Conservation (phyloP, 1,140 invertebrate genomes). For the Cryptotermes secundus region DNA sequence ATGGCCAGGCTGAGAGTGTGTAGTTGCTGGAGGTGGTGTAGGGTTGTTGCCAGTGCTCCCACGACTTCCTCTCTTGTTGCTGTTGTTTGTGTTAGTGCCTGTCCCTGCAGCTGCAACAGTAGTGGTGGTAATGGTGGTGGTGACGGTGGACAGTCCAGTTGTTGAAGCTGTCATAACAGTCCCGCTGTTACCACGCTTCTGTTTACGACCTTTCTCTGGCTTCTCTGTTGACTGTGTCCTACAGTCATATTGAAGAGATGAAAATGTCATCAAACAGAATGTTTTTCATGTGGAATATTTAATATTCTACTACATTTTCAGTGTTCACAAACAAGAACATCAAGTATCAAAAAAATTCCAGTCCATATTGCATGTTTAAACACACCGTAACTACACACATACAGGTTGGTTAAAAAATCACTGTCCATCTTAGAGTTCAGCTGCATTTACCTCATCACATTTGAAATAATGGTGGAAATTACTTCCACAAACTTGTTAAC, state of each 20-base stretch:
- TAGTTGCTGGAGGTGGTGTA: background rate
- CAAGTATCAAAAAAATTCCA: too few species aligned
- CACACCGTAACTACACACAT: too few species aligned
- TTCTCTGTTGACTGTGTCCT: conserved; percentile 52
- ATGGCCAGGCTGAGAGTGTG: conserved; percentile 18
- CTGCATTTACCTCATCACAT: too few species aligned
- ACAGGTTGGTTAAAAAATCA: too few species aligned
- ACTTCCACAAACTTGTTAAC: too few species aligned
- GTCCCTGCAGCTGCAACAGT: conserved; percentile 16
- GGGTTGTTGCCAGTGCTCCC: background rate
- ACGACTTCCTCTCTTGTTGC: conserved; percentile 22
- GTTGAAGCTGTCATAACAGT: conserved; percentile 41
- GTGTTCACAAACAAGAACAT: too few species aligned
- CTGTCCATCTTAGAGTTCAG: too few species aligned
- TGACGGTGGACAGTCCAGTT: background rate
- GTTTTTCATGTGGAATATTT: too few species aligned
- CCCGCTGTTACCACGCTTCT: conserved; percentile 45
- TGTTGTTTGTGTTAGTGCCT: background rate
- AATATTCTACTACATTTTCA: too few species aligned
- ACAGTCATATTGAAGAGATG: conserved; percentile 36
- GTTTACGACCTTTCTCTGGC: conserved; percentile 47
- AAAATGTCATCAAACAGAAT: background rate
- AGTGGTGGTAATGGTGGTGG: background rate
- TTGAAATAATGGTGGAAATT: too few species aligned
- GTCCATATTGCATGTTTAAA: too few species aligned